Conservation (phyloP, 1,140 invertebrate species). For the Phymorhynchus buccinoides region DNA sequence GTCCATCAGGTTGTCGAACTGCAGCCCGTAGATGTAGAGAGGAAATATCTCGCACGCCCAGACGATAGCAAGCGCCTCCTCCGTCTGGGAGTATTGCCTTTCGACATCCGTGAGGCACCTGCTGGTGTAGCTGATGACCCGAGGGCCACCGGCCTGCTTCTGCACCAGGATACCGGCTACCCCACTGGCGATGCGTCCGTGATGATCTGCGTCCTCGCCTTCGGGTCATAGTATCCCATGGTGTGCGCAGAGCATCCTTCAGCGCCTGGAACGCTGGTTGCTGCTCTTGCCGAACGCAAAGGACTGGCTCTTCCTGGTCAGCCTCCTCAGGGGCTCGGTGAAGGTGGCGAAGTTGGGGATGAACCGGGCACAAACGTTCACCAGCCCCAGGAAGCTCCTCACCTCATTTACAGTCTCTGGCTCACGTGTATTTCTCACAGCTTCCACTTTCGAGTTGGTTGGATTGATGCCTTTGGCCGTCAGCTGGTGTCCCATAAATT, state of each 20-base stretch:
- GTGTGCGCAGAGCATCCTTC: constrained; percentile 18
- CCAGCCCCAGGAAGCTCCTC: constrained; percentile 49
- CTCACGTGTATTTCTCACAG: constrained; percentile 37
- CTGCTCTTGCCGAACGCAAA: constrained; percentile 16
- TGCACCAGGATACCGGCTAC: constrained; percentile 35
- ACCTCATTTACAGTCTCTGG: constrained; percentile 42
- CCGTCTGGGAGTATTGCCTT: neutral
- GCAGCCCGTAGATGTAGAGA: too few species aligned
- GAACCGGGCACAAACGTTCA: constrained; percentile 41
- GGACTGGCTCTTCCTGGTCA: constrained; percentile 42
- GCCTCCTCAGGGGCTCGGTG: constrained; percentile 38
- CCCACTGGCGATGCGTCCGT: constrained; percentile 45
- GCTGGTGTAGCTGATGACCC: neutral
- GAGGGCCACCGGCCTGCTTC: neutral
- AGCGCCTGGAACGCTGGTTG: constrained; percentile 4
- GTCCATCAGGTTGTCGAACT: neutral
- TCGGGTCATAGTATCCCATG: constrained; percentile 18
- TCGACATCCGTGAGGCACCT: too few species aligned
- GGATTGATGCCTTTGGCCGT: constrained; percentile 19
- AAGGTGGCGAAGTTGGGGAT: constrained; percentile 48
- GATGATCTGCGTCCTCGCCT: constrained; percentile 18
- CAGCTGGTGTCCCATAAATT: constrained; percentile 42
- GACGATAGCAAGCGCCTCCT: neutral
- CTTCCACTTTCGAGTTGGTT: constrained; percentile 39
- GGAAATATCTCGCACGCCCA: neutral